Percentiles rank a stretch among this genome's conserved stretches.
These are phyloP conservation scores for Tiliacea citrago DNA, from an alignment of 2,888 invertebrate genomes.

Conservation along the genomic window DNA sequence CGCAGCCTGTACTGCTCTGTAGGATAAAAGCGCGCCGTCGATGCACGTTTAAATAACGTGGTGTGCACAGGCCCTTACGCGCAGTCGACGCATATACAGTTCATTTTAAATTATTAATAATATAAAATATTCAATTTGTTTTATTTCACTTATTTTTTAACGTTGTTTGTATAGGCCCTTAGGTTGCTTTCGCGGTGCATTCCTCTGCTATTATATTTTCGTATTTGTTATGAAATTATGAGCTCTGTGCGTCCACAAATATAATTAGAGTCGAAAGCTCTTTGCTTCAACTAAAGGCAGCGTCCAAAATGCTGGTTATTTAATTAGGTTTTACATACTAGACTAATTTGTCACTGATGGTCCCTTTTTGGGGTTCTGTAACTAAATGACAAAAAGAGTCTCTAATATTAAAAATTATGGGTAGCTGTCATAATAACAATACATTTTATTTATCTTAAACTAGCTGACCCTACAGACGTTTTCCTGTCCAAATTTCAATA, in stretches of 20 bases:
- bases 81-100: no score
- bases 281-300: conserved; percentile 40
- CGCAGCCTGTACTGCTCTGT: no score
- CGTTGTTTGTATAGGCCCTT: no score
- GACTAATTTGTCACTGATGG: neutral
- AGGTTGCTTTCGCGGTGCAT: conserved; percentile 13
- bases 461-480: no score
- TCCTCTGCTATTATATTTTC: conserved; percentile 35
- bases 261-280: conserved; percentile 54
- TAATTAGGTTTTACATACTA: conserved; percentile 23
- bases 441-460: conserved; percentile 1
- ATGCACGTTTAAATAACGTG: no score
- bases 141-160: no score
- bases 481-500: no score
- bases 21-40: no score
- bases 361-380: conserved; percentile 3
- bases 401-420: neutral
- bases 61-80: no score
- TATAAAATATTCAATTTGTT: no score
- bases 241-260: conserved; percentile 51
- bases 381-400: neutral
- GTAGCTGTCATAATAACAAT: neutral
- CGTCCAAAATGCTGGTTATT: conserved; percentile 28
- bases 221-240: conserved; percentile 56
- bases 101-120: no score